A percentile compares a stretch with the other conserved stretches of the same genome.
Evolutionary conservation across 2,888 invertebrate species (phyloP).

Genomic region (Melinaea menophilus): DNA sequence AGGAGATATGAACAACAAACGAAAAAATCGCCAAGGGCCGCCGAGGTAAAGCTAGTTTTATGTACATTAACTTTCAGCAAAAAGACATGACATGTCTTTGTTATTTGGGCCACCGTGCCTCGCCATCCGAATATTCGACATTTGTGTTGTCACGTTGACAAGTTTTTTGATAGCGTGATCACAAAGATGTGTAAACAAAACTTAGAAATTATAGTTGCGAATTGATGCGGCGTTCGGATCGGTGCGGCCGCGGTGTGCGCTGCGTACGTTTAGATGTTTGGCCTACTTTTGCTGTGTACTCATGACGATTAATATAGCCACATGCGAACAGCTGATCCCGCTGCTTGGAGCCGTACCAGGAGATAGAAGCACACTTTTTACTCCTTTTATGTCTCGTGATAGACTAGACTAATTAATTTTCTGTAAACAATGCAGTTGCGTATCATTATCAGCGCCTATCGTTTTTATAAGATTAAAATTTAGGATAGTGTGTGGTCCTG

Average conservation of each 20-base stretch:
- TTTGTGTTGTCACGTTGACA: conserved; percentile 57
- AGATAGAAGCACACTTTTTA: conserved; percentile 28
- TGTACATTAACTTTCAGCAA: conserved; percentile 53
- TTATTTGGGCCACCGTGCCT: conserved; percentile 55
- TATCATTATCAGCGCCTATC: not conserved
- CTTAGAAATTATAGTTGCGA: conserved; percentile 41
- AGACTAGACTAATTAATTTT: not conserved
- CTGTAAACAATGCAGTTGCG: not conserved
- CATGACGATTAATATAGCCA: conserved; percentile 72
- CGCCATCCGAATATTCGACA: conserved; percentile 52
- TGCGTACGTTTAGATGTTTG: conserved; percentile 64
- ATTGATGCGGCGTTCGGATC: conserved; percentile 46
- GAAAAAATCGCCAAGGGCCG: conserved; percentile 89
- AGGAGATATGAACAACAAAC: conserved; percentile 87
- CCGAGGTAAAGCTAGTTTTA: conserved; percentile 79
- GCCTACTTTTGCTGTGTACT: conserved; percentile 71
- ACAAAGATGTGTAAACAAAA: conserved; percentile 66
- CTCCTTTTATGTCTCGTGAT: conserved; percentile 32
- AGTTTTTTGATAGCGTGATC: conserved; percentile 49
- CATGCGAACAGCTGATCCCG: conserved; percentile 73
- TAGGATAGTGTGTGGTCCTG: too few relatives aligned
- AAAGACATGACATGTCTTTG: conserved; percentile 70
- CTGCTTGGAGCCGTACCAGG: conserved; percentile 47
- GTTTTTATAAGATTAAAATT: too few relatives aligned
- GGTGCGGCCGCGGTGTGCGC: conserved; percentile 53